Evolutionary conservation across 2,113 vertebrate species (phyloP), one percentile per base, ranked within the genome.

Genomic region (Morone chrysops): DNA sequence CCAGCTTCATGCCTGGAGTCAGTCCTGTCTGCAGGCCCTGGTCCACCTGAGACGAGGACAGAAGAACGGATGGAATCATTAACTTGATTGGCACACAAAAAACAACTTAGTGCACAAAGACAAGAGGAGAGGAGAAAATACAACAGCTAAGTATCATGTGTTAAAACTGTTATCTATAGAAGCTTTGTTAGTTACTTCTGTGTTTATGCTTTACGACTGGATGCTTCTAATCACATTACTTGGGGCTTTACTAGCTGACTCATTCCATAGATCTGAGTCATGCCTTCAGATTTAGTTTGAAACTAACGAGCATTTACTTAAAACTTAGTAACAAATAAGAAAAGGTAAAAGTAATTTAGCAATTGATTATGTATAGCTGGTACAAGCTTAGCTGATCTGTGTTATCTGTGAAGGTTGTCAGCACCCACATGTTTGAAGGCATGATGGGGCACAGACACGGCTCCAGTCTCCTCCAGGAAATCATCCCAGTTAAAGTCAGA

Each of bases 401-500:
- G 20, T 41, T 12, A 16, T 54, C 31, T 51, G 41, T 67, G 36
- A 60, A 71, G n/a, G 22, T 45, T 63, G 66, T 56, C 17, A 20
- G 31, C 78, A 95, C 98, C 96, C 91, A 99, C 98, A 62, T 99
- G 98, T 95, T 98, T 99, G 91, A 99, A 99, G 67, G 96, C 97
- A 45, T 96, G 96, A 82, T 99, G 98, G 14, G 98, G 97, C 86
- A 97, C 97, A 61, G 97, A 97, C 74, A 86, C 87, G 7, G 97
- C 94, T 68, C 96, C 97, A 5, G 96, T 97, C 92, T 99, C 98
- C 94, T 99, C 98, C 85, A 99, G 94, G 92, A 99, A 98, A 76
- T 99, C 97, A 84, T 99, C 98, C 98, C 98, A 99, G 90, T 88
- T 99, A 93, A 99, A 97, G 90, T 99, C 98, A 51, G 95, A 93